Conservation (phyloP, 2,888 invertebrate species). For the Scaptomyza reducta region DNA sequence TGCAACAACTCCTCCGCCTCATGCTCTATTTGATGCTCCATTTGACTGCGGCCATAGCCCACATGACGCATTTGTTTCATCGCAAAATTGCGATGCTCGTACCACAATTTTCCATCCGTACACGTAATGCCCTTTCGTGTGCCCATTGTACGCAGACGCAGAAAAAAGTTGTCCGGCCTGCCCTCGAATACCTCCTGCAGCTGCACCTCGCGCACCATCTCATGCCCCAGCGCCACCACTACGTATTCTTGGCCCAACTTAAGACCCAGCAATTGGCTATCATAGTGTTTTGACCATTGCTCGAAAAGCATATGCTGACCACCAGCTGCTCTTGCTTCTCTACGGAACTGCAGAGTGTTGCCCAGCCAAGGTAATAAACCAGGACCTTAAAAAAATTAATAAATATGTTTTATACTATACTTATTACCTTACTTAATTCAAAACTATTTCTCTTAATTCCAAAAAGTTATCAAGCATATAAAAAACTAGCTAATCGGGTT, state of each 20-base stretch:
- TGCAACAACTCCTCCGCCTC: conserved; percentile 85
- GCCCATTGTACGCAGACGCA: conserved; percentile 87
- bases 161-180: conserved; percentile 88
- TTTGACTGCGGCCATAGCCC: conserved; percentile 86
- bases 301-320: conserved; percentile 86
- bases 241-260: conserved; percentile 86
- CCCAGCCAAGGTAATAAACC: conserved; percentile 82
- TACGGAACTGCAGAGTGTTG: conserved; percentile 81
- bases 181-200: conserved; percentile 87
- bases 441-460: neutral
- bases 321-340: conserved; percentile 81
- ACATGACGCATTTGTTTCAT: conserved; percentile 85
- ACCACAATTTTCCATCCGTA: conserved; percentile 86
- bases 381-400: conserved; percentile 72
- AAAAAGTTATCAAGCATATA: neutral
- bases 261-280: conserved; percentile 86
- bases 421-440: neutral
- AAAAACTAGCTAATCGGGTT: neutral
- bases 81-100: conserved; percentile 86
- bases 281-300: conserved; percentile 84
- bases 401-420: too few species aligned
- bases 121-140: conserved; percentile 86
- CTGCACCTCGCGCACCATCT: conserved; percentile 85
- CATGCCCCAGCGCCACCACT: conserved; percentile 86
- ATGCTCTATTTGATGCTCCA: conserved; percentile 86